These are phyloP conservation scores for Noctua janthina DNA, from an alignment of 2,888 invertebrate species.

Conservation along the genomic window DNA sequence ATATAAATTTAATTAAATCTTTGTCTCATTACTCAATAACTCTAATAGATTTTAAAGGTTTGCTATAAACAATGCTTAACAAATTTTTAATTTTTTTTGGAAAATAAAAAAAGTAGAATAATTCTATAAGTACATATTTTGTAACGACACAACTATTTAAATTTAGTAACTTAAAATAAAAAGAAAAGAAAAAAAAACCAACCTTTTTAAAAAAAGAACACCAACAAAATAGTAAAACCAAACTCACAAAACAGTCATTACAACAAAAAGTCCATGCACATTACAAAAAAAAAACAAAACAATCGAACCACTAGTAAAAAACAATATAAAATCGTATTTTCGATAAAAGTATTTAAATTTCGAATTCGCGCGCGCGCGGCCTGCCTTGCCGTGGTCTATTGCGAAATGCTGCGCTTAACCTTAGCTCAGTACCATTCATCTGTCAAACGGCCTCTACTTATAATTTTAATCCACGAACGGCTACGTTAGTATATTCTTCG, in stretches of 20 bases:
- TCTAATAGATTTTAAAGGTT: neutral
- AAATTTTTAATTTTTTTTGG: neutral
- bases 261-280: constrained; percentile 57
- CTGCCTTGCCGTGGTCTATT: constrained; percentile 56
- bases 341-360: constrained; percentile 53
- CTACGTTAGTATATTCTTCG: constrained; percentile 35
- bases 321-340: constrained; percentile 20
- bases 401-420: constrained; percentile 69
- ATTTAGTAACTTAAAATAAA: neutral
- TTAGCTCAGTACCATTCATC: constrained; percentile 67
- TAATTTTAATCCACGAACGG: constrained; percentile 64
- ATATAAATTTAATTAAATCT: neutral
- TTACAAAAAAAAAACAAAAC: constrained; percentile 23
- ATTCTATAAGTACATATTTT: neutral
- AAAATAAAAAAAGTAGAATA: neutral
- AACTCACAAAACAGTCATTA: constrained; percentile 50
- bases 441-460: constrained; percentile 62
- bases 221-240: constrained; percentile 26
- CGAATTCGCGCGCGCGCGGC: constrained; percentile 62
- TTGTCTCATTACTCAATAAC: neutral
- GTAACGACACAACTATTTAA: neutral
- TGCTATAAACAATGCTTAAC: neutral
- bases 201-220: constrained; percentile 38
- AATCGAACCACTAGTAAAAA: constrained; percentile 14
- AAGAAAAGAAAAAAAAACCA: neutral